Evolutionary conservation across 2,113 vertebrate species (phyloP).

Genomic region (Scartelaos histophorus): DNA sequence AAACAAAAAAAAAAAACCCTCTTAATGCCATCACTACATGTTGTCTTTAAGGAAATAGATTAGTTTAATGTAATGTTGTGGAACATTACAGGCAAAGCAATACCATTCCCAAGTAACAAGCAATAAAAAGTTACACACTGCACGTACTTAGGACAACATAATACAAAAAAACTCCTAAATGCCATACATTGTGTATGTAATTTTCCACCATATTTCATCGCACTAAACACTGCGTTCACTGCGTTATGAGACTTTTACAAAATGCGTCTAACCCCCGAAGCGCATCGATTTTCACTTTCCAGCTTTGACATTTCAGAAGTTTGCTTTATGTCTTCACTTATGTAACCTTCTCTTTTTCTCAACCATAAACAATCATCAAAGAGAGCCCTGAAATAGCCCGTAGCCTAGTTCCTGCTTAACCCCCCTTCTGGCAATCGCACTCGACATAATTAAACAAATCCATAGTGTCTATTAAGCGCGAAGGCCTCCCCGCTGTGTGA

Average conservation of each 20-base stretch:
- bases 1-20: too few species aligned
- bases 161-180: too few species aligned
- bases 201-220: neutral
- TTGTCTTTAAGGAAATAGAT: too few species aligned
- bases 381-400: constrained; percentile 20
- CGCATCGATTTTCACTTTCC: constrained; percentile 11
- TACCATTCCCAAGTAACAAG: too few species aligned
- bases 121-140: too few species aligned
- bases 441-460: constrained; percentile 68
- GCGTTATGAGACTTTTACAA: constrained; percentile 11
- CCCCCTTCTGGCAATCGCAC: constrained; percentile 20
- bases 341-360: neutral
- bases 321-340: constrained; percentile 10
- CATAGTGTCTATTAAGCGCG: constrained; percentile 53
- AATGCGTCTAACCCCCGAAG: constrained; percentile 17
- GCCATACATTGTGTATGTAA: neutral
- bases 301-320: constrained; percentile 9
- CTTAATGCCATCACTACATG: too few species aligned
- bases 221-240: neutral
- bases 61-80: too few species aligned
- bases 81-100: too few species aligned
- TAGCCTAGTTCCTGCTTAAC: neutral
- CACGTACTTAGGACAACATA: too few species aligned
- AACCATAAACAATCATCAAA: constrained; percentile 25
- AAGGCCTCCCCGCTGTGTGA: constrained; percentile 60